Conservation (phyloP, 1,140 invertebrate species). For the Coptotermes formosanus region DNA sequence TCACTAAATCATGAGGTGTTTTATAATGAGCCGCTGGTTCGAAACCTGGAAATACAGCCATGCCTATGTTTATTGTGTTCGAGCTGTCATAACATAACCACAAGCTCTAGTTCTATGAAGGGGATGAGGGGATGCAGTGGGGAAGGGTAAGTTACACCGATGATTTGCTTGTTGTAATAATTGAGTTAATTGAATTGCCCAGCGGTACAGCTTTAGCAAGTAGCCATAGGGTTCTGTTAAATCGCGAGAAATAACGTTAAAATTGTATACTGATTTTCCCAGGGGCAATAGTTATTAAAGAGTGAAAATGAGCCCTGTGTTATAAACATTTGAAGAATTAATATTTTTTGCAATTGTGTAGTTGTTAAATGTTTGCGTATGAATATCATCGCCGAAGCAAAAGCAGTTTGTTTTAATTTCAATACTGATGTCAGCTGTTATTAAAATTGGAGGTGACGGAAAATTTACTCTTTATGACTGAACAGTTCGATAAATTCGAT, state of each 20-base stretch:
- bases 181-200: neutral
- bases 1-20: neutral
- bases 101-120: neutral
- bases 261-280: neutral
- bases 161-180: conserved; percentile 4
- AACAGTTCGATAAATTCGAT: neutral
- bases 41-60: neutral
- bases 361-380: neutral
- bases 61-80: neutral
- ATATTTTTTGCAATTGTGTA: neutral
- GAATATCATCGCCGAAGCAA: neutral
- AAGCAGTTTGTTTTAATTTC: neutral
- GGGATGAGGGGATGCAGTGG: neutral
- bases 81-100: neutral
- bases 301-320: neutral
- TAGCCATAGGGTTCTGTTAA: neutral
- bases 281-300: neutral
- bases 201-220: neutral
- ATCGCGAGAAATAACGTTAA: neutral
- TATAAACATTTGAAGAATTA: neutral
- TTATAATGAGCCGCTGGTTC: neutral
- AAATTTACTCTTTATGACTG: neutral
- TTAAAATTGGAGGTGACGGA: neutral
- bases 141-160: neutral
- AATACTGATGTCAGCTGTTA: neutral